Evolutionary conservation across 1,140 invertebrate species (phyloP), one percentile per base, ranked within the genome.

Genomic region (Drosophila guanche): DNA sequence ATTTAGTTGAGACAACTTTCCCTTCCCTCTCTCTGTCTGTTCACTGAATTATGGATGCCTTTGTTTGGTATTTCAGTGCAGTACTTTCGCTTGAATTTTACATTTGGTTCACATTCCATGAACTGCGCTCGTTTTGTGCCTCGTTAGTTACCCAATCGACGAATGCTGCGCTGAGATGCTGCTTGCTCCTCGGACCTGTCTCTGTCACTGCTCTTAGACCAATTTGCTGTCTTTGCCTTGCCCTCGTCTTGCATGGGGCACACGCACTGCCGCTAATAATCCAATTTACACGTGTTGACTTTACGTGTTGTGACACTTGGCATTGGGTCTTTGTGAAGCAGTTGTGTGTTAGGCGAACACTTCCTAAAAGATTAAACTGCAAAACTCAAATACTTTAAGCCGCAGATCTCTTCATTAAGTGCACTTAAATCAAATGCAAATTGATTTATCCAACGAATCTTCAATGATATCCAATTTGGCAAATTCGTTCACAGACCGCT

Each of bases 261-360:
- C 74, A 63, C 73, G 59, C 47, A 29, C 54, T 57, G 54, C 58
- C 58, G 63, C 52, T 56, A 79, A 79, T 79, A 69, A 71, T 75
- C 66, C 52, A 61, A 80, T 80, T 61, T 80, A 29, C 40, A 67
- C 52, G 47, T 43, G 60, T 53, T 79, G 76, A 75, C 62, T 80
- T 27, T 68, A 67, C 65, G 65, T 68, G 65, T 68, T 67, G 62
- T 55, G 77, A 80, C 77, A 75, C 60, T 79, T 65, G 54, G 7
- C 51, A 37, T 12, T 59, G 16, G 16, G 42, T 47, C 8, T 50
- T 42, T 16, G 5, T 4, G 33, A 40, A 51, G 41, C 45, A 47
- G 14, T 63, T 33, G n/a, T 25, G 20, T n/a, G 6, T 0, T 20
- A 27, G 7, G 60, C 8, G 29, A 29, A 5, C 27, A 29, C 6